phyloP scores from a whole-genome alignment of 2,888 invertebrate genomes.

The Lasioglossum marginatum region DNA sequence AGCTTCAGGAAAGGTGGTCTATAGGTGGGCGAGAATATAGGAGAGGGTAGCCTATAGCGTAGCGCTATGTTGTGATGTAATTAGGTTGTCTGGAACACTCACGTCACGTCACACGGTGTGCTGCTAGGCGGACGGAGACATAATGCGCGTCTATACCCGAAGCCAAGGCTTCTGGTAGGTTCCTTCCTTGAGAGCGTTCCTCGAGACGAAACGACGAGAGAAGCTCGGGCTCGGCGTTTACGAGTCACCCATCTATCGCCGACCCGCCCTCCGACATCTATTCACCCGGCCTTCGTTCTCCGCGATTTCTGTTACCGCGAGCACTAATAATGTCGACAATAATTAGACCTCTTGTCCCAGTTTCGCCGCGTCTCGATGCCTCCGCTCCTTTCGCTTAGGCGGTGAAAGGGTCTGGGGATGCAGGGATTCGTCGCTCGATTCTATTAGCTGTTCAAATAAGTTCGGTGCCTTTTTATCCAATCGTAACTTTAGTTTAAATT shows the following conservation, averaged over 20 bases:
- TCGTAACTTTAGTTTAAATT: too few species aligned
- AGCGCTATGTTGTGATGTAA: conserved; percentile 83
- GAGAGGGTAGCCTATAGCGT: conserved; percentile 63
- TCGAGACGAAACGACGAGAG: conserved; percentile 38
- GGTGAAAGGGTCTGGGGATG: neutral
- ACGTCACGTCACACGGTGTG: conserved; percentile 82
- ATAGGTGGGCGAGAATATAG: conserved; percentile 56
- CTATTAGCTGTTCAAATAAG: neutral
- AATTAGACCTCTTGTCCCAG: conserved; percentile 69
- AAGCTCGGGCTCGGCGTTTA: conserved; percentile 41
- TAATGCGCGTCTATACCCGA: conserved; percentile 77
- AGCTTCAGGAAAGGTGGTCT: conserved; percentile 56
- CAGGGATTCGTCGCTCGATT: neutral
- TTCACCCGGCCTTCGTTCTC: conserved; percentile 70
- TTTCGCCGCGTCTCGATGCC: conserved; percentile 30
- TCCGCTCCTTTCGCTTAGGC: conserved; percentile 21
- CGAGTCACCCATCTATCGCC: conserved; percentile 73
- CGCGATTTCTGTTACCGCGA: conserved; percentile 55
- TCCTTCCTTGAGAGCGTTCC: conserved; percentile 61
- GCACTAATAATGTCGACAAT: conserved; percentile 72
- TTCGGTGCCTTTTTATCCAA: too few species aligned
- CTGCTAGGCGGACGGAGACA: conserved; percentile 81
- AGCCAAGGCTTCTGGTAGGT: conserved; percentile 51
- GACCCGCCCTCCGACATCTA: conserved; percentile 73
- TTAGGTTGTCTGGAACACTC: conserved; percentile 87